A percentile compares a stretch with the other conserved stretches of the same genome.
phyloP scores from a whole-genome alignment of 2,797 vertebrate species.

The Rhynchotus rufescens region DNA sequence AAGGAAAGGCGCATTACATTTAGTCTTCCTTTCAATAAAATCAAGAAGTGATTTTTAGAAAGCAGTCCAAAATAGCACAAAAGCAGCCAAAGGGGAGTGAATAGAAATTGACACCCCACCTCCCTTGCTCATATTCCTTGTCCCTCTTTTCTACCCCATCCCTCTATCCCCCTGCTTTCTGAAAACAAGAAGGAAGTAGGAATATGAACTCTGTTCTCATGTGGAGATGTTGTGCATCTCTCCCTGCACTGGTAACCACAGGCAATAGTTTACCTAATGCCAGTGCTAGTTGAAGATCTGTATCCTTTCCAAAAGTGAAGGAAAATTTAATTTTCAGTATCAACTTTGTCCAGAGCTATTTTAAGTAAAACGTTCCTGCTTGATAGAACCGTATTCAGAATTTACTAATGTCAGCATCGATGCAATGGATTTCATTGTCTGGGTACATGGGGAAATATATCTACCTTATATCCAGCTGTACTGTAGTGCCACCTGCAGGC shows the following conservation, averaged over 20 bases:
- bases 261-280: constrained; percentile 72
- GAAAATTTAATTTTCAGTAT: constrained; percentile 77
- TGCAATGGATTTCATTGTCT: constrained; percentile 79
- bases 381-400: constrained; percentile 82
- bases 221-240: constrained; percentile 77
- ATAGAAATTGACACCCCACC: constrained; percentile 75
- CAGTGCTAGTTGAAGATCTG: constrained; percentile 75
- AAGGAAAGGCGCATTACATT: constrained; percentile 83
- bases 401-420: constrained; percentile 78
- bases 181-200: constrained; percentile 69
- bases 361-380: constrained; percentile 81
- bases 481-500: constrained; percentile 85
- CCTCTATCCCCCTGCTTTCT: constrained; percentile 53
- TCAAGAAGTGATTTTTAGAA: constrained; percentile 80
- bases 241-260: constrained; percentile 71
- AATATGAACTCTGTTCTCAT: constrained; percentile 59
- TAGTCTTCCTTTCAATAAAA: constrained; percentile 86
- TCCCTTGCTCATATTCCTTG: constrained; percentile 57
- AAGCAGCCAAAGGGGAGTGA: constrained; percentile 83
- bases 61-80: constrained; percentile 84
- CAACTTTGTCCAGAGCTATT: constrained; percentile 80
- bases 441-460: constrained; percentile 80
- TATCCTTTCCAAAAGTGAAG: constrained; percentile 72
- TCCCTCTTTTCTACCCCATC: neutral
- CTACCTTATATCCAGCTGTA: constrained; percentile 82